Evolutionary conservation across 35 echinoderm and acorn worm species (phyloP), one percentile per base, ranked within the genome.

Genomic region (Ophiothrix spiculata): DNA sequence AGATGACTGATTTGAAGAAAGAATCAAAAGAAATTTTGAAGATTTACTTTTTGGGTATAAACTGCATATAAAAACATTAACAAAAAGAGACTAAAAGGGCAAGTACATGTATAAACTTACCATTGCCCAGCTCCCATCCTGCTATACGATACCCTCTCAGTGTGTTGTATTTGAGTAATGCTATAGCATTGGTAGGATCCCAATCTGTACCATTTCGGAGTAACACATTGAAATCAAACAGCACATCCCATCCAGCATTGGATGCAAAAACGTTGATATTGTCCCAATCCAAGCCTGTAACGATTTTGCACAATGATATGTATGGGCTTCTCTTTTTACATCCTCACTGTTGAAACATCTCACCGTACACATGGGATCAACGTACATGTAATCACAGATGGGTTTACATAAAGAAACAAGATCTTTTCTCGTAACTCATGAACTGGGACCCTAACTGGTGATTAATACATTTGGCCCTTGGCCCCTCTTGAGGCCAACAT

Each of bases 81-180:
- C 31, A 77, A 33, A 31, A 32, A 77, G 23, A 32, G 35, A n/a
- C 14, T 31, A 2, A 10, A 1, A 3, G 21, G 31, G 19, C 31
- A 34, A 36, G 34, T 77, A 23, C n/a, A 74, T 17, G n/a, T 77
- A 16, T 78, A 38, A 78, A 78, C 37, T 80, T 42, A 83, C 81
- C 81, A 42, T 83, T 83, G 31, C 81, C 81, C 15, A 83, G 34
- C 36, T 83, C 81, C 81, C 81, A 83, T 25, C 45, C 42, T 37
- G 63, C 81, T 21, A 63, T 56, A 33, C 56, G 31, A 38, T 79
- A 79, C 15, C 28, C 63, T 15, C 69, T 69, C 60, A 25, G 17
- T 6, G 60, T 69, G 60, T 2, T 83, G 81, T 83, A 83, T 33
- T 83, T 37, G 13, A 83, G 36, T 0, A 83, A 37, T 33, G 54